phyloP scores from a whole-genome alignment of 2,113 vertebrate species.

The Marcusenius ussheri region DNA sequence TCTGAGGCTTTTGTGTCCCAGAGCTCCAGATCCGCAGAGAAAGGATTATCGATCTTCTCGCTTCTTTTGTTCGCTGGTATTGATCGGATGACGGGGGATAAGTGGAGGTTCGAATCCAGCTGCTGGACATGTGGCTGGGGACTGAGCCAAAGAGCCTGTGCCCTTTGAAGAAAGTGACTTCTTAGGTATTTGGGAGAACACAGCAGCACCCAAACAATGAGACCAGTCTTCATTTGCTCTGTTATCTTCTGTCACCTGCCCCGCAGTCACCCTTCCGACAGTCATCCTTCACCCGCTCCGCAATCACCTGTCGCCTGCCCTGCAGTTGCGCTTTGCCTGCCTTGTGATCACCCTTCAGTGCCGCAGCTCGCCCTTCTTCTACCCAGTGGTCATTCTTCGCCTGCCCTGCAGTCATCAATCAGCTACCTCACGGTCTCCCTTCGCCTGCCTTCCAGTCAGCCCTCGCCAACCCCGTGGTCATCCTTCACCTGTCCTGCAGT shows the following conservation, averaged over 20 bases:
- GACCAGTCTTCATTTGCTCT: neutral
- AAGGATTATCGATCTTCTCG: constrained; percentile 71
- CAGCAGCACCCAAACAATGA: neutral
- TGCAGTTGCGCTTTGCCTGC: neutral
- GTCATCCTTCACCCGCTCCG: too few species aligned
- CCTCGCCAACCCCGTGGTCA: neutral
- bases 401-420: neutral
- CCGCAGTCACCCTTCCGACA: too few species aligned
- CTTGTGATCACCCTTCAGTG: too few species aligned
- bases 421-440: neutral
- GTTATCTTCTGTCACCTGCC: neutral
- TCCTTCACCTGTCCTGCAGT: neutral
- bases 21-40: constrained; percentile 71
- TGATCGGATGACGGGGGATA: constrained; percentile 70
- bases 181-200: neutral
- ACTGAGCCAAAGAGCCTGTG: neutral
- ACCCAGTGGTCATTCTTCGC: neutral
- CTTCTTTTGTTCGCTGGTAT: constrained; percentile 75
- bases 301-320: neutral
- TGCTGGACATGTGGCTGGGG: constrained; percentile 49
- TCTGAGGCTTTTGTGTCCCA: constrained; percentile 49
- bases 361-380: neutral
- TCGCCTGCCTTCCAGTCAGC: neutral
- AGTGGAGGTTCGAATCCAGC: constrained; percentile 64
- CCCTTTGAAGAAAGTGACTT: constrained; percentile 11